Base-by-base conservation (phyloP, 2,888 invertebrate genomes). In the Nebria salina region DNA sequence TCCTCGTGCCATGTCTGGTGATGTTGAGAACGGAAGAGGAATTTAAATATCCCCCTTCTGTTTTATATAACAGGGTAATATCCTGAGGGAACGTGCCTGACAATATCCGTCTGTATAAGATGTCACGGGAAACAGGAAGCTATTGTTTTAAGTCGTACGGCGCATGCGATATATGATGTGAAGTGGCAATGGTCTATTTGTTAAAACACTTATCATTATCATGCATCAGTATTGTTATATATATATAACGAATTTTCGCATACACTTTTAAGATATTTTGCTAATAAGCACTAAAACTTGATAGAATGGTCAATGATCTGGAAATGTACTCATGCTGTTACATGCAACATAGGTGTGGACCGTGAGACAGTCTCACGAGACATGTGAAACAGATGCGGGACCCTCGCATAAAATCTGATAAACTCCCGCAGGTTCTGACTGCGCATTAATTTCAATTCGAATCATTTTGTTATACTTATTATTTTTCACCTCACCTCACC, bases 371-470 rank as follows among this genome's bases (percentile, higher is more conserved):
- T 26, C 70, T 11, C 54, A 13, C 54, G 54, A 43, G 43, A 43
- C 43, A 43, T 43, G 43, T 1, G 43, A 54, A 11, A 73, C 73
- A 41, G 15, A 72, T 72, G 78, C 72, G 78, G 72, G 64, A 43
- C 25, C 72, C 54, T 25, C 70, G 20, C 75, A 64, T 26, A 34
- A 72, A 78, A 78, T 78, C 78, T 78, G 73, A 73, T 72, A 72
- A 78, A 72, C 65, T 41, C 78, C 72, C 64, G 72, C 15, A 34
- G 78, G 5, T n/a, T 41, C 42, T 73, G 73, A 42, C 42, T 43
- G 43, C 42, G 73, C 73, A 73, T 73, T 73, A 73, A 73, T 73
- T 70, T 70, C 54, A 54, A 54, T 54, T 8, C 11, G 54, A 54
- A 54, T 11, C 54, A 54, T 54, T 54, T 8, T 54, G 13, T 54